Conservation (phyloP, 2,888 invertebrate species). For the Catocala sponsa region DNA sequence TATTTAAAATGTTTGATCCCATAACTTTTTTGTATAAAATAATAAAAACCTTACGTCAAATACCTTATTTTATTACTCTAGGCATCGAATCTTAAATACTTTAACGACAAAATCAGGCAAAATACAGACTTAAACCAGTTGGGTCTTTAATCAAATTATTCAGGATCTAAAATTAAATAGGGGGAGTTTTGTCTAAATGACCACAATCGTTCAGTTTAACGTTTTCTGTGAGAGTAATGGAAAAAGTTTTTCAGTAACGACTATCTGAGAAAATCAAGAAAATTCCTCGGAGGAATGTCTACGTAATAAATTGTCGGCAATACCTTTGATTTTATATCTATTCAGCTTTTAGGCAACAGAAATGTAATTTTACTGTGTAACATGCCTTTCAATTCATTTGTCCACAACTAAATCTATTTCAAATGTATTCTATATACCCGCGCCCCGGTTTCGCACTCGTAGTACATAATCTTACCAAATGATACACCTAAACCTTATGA, state of each 20-base stretch:
- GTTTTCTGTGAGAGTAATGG: conserved; percentile 66
- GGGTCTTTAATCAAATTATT: conserved; percentile 46
- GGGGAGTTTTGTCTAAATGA: conserved; percentile 48
- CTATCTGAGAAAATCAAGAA: conserved; percentile 59
- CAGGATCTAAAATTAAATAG: conserved; percentile 45
- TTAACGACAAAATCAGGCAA: not conserved
- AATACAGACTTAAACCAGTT: conserved; percentile 5
- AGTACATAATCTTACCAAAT: no score
- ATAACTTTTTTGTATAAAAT: no score
- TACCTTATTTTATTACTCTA: not conserved
- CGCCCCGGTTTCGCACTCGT: no score
- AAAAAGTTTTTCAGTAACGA: conserved; percentile 59
- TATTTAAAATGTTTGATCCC: no score
- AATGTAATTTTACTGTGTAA: no score
- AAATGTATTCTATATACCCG: no score
- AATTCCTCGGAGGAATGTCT: conserved; percentile 46
- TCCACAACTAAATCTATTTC: no score
- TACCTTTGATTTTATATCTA: conserved; percentile 6
- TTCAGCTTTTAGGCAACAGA: not conserved
- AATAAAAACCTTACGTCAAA: no score
- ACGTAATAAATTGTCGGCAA: conserved; percentile 32
- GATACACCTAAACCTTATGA: no score
- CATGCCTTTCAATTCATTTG: no score
- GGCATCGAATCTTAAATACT: not conserved
- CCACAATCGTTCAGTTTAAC: conserved; percentile 60